A percentile compares a stretch with the other conserved stretches of the same genome.
Conservation (phyloP, 2,113 vertebrate species). For the Oreochromis spilurus region DNA sequence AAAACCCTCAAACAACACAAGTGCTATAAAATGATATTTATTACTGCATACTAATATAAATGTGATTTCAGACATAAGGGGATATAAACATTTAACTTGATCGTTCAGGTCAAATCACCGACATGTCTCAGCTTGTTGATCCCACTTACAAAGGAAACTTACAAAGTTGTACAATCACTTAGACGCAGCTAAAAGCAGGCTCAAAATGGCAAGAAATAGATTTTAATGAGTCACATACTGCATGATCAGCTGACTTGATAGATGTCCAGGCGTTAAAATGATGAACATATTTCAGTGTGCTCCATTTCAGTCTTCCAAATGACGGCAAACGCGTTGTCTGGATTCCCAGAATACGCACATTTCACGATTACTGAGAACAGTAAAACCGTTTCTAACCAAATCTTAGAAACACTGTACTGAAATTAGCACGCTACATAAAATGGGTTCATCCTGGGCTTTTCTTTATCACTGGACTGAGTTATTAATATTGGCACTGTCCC, state of each 20-base stretch:
- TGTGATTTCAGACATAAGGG: constrained; percentile 23
- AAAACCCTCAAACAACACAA: constrained; percentile 1
- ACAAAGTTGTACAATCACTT: not conserved
- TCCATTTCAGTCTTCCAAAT: not conserved
- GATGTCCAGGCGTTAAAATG: not conserved
- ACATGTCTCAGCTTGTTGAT: not conserved
- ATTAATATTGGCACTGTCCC: not conserved
- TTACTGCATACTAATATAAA: constrained; percentile 47
- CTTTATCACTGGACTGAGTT: not conserved
- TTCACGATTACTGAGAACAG: not conserved
- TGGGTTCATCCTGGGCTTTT: not conserved
- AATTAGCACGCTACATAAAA: not conserved
- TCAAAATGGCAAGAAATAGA: not conserved
- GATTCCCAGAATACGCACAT: not conserved
- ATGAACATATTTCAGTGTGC: not conserved
- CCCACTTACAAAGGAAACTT: not conserved
- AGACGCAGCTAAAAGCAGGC: not conserved
- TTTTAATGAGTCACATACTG: not conserved
- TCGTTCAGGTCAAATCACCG: not conserved
- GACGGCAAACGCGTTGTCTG: not conserved
- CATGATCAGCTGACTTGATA: not conserved
- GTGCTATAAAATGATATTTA: constrained; percentile 70
- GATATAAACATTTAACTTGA: constrained; percentile 7
- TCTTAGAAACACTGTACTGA: not conserved
- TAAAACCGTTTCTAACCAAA: not conserved